Evolutionary conservation across 2,888 invertebrate species (phyloP), one percentile per base, ranked within the genome.

Genomic region (Linnaemya tessellans): DNA sequence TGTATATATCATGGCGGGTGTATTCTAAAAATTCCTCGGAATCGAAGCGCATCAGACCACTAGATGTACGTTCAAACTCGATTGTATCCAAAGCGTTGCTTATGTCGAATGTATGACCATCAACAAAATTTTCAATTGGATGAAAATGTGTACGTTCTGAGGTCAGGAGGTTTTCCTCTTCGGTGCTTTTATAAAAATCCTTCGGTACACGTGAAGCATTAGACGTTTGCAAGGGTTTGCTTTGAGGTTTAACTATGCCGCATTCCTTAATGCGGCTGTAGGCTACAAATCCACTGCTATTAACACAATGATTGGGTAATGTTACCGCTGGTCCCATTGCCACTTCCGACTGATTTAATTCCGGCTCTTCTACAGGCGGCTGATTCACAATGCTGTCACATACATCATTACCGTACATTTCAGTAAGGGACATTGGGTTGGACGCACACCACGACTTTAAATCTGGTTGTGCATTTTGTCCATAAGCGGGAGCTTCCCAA

Each of bases 111-210:
- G 95, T 95, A 88, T 95, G 95, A 68, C 96, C 96, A 92, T 96
- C 96, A 41, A 94, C 94, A 91, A 94, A 94, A 80, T 89, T 90
- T 88, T 95, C 94, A 88, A 97, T 97, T 18, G 97, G 97, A 87
- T 95, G 95, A 93, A 97, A 97, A 93, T 97, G 97, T 81, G 97
- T 97, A 87, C 95, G 95, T 87, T 95, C 94, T 9, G 97, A 96
- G 20, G 96, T 96, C 85, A 97, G 93, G 88, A 97, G 93, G 92
- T 97, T 96, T 90, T 96, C 96, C 60, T 90, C 90, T 41, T 89
- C 89, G 64, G 71, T 80, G 75, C 58, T 49, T 18, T 41, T 83
- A 62, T 73, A 83, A 11, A 75, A 74, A 38, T 80, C 80, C 7
- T 77, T 80, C 0, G 71, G 51, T 38, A 80, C 49, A 67, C 75